phyloP scores from a whole-genome alignment of 2,113 vertebrate genomes.

The Siniperca knerii region DNA sequence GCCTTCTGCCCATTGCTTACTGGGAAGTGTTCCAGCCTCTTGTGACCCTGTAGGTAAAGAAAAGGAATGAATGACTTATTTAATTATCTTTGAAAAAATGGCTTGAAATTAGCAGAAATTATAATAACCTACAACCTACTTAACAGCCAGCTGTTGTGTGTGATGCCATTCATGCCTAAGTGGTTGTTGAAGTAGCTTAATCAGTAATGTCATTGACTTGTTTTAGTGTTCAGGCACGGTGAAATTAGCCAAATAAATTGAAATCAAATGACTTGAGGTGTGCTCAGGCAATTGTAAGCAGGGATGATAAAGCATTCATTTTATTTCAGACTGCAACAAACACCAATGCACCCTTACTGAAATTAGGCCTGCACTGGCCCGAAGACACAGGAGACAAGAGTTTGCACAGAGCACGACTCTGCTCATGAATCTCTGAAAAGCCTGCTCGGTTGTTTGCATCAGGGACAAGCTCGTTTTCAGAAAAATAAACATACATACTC shows the following conservation, averaged over 20 bases:
- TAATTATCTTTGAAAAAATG: neutral
- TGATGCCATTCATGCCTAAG: constrained; percentile 34
- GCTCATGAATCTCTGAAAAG: neutral
- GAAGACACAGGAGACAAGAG: neutral
- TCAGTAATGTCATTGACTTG: constrained; percentile 23
- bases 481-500: constrained; percentile 41
- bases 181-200: constrained; percentile 16
- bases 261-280: constrained; percentile 39
- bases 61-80: neutral
- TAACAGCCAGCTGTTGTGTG: constrained; percentile 18
- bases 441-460: neutral
- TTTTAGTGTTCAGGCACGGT: constrained; percentile 11
- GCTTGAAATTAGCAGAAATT: constrained; percentile 1
- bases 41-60: neutral
- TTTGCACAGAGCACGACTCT: constrained; percentile 14
- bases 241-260: constrained; percentile 30
- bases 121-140: constrained; percentile 11
- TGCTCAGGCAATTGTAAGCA: constrained; percentile 10
- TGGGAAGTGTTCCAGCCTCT: neutral
- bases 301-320: neutral
- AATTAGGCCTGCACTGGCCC: constrained; percentile 6
- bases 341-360: neutral
- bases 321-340: constrained; percentile 12
- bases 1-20: neutral
- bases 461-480: neutral